Conservation (phyloP, 2,113 vertebrate genomes). For the Chlorocebus sabaeus region DNA sequence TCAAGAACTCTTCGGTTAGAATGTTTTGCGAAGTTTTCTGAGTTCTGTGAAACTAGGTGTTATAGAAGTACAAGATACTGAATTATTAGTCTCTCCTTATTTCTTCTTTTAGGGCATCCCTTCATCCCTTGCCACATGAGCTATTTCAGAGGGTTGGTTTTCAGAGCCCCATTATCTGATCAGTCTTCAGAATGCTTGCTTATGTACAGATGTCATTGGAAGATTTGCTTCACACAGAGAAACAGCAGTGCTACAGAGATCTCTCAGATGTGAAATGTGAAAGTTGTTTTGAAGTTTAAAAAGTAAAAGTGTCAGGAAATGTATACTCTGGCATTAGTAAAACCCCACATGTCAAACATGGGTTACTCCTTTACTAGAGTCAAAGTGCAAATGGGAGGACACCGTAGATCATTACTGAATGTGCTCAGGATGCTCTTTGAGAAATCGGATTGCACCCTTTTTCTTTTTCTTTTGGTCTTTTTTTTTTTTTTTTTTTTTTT, state of each 20-base stretch:
- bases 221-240: constrained; percentile 12
- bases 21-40: not conserved
- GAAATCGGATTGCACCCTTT: constrained; percentile 16
- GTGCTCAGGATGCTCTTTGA: not conserved
- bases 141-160: not conserved
- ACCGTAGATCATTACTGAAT: not conserved
- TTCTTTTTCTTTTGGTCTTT: not conserved
- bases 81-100: not conserved
- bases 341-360: not conserved
- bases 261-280: not conserved
- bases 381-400: not conserved
- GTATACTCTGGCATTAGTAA: not conserved
- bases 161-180: not conserved
- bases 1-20: not conserved
- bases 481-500: not conserved
- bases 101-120: not conserved
- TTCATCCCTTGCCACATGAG: constrained; percentile 33
- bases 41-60: constrained; percentile 4
- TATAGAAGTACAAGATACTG: not conserved
- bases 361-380: not conserved
- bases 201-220: not conserved
- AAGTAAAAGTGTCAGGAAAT: not conserved
- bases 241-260: not conserved
- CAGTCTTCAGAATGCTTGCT: not conserved
- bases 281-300: constrained; percentile 46